phyloP scores from a whole-genome alignment of 2,888 invertebrate species.

The Pollenia amentaria region DNA sequence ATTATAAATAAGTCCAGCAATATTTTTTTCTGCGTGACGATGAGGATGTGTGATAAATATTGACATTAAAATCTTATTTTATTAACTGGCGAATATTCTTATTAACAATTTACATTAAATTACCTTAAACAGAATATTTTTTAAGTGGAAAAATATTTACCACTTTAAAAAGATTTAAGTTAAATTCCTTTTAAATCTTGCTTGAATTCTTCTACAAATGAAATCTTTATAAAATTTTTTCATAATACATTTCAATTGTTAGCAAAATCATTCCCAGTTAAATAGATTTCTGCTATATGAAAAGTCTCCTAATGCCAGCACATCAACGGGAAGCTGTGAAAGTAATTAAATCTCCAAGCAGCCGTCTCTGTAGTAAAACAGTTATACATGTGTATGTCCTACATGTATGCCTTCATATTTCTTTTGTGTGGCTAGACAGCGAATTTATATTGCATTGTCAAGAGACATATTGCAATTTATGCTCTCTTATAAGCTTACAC shows the following conservation, averaged over 20 bases:
- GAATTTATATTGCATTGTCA: constrained; percentile 68
- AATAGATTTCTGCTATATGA: constrained; percentile 29
- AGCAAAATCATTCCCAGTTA: constrained; percentile 39
- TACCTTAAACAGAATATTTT: too few relatives aligned
- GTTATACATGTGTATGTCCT: not conserved
- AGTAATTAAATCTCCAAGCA: constrained; percentile 59
- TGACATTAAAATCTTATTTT: too few relatives aligned
- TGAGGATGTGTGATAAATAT: too few relatives aligned
- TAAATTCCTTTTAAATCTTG: not conserved
- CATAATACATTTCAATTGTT: not conserved
- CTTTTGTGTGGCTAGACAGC: constrained; percentile 70
- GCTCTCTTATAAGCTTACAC: not conserved
- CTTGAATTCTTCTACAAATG: constrained; percentile 8
- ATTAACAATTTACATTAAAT: too few relatives aligned
- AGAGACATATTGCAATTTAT: constrained; percentile 66
- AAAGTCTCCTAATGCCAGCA: constrained; percentile 20
- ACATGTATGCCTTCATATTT: constrained; percentile 4
- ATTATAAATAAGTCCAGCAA: too few relatives aligned
- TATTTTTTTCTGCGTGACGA: too few relatives aligned
- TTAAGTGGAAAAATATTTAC: not conserved
- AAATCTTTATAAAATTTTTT: not conserved
- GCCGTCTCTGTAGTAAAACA: constrained; percentile 11
- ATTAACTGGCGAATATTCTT: too few relatives aligned
- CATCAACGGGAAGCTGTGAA: constrained; percentile 35
- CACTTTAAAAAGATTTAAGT: not conserved